Conservation (phyloP, 35 echinoderm and acorn worm species). For the Eucidaris tribuloides region DNA sequence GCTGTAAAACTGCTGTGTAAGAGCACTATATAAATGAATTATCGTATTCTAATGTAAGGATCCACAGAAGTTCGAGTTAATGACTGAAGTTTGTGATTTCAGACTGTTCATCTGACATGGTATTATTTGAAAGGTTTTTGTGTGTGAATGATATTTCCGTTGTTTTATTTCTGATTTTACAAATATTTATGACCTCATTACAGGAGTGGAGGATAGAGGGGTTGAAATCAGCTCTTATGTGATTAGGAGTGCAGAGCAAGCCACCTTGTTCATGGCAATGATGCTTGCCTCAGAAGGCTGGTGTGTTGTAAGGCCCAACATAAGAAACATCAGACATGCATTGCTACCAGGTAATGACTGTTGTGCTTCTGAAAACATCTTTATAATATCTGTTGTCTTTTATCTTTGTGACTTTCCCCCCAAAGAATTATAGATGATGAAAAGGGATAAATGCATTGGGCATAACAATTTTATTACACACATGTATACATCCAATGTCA, state of each 20-base stretch:
- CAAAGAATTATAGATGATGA: too few relatives aligned
- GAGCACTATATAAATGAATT: too few relatives aligned
- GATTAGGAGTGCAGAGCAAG: slow-evolving; percentile 67
- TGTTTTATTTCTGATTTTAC: not conserved
- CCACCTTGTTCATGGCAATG: slow-evolving; percentile 85
- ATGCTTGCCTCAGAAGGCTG: slow-evolving; percentile 98
- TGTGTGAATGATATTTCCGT: not conserved
- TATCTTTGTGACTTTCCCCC: too few relatives aligned
- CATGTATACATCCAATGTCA: too few relatives aligned
- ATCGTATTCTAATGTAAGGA: too few relatives aligned
- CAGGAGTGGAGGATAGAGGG: not conserved
- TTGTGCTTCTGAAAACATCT: too few relatives aligned
- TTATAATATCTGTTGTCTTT: too few relatives aligned
- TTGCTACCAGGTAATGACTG: slow-evolving; percentile 76
- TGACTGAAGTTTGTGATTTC: too few relatives aligned
- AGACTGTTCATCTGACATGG: not conserved
- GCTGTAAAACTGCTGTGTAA: too few relatives aligned
- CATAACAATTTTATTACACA: too few relatives aligned
- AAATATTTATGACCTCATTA: not conserved
- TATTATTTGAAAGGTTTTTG: not conserved
- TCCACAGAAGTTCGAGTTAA: too few relatives aligned
- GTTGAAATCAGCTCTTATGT: slow-evolving; percentile 35
- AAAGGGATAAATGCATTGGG: too few relatives aligned
- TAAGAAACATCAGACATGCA: slow-evolving; percentile 66
- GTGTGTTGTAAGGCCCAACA: slow-evolving; percentile 91